These are phyloP conservation scores for Pantelozetes paolii DNA, from an alignment of 2,888 invertebrate genomes.

Conservation along the genomic window DNA sequence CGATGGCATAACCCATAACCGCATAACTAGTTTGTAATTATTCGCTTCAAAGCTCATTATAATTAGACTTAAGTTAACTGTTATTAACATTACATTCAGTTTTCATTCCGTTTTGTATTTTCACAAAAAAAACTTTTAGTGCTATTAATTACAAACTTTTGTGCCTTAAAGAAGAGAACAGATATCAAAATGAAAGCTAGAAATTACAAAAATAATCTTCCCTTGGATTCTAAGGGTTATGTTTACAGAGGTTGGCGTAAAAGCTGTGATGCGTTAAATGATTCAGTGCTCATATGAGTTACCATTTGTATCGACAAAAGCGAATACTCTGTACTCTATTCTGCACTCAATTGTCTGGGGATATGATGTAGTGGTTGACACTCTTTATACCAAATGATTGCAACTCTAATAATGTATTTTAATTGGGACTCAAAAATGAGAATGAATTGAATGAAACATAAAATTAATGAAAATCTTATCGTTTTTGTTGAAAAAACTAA, in stretches of 20 bases:
- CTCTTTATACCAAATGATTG: neutral
- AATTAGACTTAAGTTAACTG: neutral
- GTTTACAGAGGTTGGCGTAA: neutral
- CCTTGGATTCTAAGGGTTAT: neutral
- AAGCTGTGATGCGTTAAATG: constrained; percentile 15
- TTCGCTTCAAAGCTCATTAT: constrained; percentile 29
- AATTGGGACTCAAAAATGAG: neutral
- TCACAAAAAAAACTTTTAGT: neutral
- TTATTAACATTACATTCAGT: constrained; percentile 27
- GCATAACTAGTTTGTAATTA: constrained; percentile 34
- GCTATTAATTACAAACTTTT: constrained; percentile 32
- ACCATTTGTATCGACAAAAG: constrained; percentile 10
- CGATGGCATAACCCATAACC: constrained; percentile 8
- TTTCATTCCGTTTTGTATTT: too few relatives aligned
- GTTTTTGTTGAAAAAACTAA: neutral
- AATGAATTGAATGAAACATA: neutral
- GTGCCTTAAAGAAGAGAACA: neutral
- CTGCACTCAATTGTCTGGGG: neutral
- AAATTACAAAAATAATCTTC: constrained; percentile 23
- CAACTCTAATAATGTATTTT: constrained; percentile 4
- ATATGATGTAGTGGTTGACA: constrained; percentile 22
- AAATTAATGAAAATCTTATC: neutral
- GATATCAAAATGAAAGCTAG: neutral
- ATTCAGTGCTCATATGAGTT: neutral
- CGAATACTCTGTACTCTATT: neutral